A percentile compares a stretch with the other conserved stretches of the same genome.
phyloP scores from a whole-genome alignment of 2,113 vertebrate species.

The Eurypyga helias region DNA sequence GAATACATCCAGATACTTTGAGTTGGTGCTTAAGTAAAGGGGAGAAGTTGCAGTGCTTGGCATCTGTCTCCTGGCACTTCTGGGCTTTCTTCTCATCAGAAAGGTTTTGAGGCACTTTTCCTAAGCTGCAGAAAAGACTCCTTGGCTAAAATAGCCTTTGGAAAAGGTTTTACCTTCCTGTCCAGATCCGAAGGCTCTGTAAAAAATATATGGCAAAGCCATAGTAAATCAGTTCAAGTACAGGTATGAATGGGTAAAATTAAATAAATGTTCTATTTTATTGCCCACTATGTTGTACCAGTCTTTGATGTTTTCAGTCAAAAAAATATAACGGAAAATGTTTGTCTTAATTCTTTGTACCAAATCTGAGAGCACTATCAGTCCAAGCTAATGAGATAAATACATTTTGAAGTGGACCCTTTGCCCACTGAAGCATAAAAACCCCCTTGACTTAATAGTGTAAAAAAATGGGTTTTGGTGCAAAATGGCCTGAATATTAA shows the following conservation, averaged over 20 bases:
- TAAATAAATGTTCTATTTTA: not conserved
- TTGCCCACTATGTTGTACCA: not conserved
- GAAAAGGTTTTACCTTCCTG: not conserved
- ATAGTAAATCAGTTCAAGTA: not conserved
- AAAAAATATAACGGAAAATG: not conserved
- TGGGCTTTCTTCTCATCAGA: not conserved
- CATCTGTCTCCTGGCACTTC: not conserved
- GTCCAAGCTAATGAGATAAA: not conserved
- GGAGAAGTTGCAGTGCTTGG: not conserved
- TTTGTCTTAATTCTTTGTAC: not conserved
- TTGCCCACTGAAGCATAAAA: not conserved
- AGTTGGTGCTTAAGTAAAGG: not conserved
- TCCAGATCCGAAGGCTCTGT: not conserved
- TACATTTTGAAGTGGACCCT: not conserved
- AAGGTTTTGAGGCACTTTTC: not conserved
- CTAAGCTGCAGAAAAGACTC: not conserved
- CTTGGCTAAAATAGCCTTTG: not conserved
- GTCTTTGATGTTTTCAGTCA: not conserved
- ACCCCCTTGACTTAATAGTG: too few relatives aligned
- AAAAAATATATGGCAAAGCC: not conserved
- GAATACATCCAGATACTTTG: not conserved
- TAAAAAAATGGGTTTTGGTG: not conserved
- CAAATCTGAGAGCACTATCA: not conserved
- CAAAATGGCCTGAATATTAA: not conserved
- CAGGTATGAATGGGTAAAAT: not conserved